A percentile compares a stretch with the other conserved stretches of the same genome.
Conservation (phyloP, 2,113 vertebrate genomes). For the Isurus oxyrinchus region DNA sequence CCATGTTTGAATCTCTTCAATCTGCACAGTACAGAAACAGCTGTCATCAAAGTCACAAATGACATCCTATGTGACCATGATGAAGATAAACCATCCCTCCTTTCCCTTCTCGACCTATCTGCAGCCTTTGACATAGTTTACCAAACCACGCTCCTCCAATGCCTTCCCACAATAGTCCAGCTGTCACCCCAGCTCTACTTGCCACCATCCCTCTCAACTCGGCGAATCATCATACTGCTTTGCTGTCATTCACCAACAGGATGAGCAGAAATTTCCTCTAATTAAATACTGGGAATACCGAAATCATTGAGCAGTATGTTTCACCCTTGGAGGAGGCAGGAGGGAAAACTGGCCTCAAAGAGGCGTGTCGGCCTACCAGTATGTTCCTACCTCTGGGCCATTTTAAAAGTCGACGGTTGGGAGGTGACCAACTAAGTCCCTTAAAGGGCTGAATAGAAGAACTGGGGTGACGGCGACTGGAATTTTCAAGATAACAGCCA, state of each 20-base stretch:
- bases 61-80: not conserved
- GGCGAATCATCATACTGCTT: not conserved
- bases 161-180: not conserved
- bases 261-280: not conserved
- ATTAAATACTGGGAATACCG: not conserved
- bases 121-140: not conserved
- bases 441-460: not conserved
- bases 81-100: not conserved
- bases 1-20: not conserved
- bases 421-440: no score
- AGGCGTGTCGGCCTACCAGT: not conserved
- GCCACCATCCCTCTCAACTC: not conserved
- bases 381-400: not conserved
- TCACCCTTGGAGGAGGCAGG: not conserved
- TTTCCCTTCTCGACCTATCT: not conserved
- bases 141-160: not conserved
- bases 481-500: not conserved
- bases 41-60: not conserved
- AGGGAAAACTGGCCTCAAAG: not conserved
- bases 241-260: not conserved
- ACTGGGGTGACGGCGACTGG: not conserved
- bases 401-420: not conserved
- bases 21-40: not conserved
- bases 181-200: not conserved
- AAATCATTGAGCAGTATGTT: not conserved